Conservation (phyloP, 2,797 vertebrate genomes). For the Melopsittacus undulatus region DNA sequence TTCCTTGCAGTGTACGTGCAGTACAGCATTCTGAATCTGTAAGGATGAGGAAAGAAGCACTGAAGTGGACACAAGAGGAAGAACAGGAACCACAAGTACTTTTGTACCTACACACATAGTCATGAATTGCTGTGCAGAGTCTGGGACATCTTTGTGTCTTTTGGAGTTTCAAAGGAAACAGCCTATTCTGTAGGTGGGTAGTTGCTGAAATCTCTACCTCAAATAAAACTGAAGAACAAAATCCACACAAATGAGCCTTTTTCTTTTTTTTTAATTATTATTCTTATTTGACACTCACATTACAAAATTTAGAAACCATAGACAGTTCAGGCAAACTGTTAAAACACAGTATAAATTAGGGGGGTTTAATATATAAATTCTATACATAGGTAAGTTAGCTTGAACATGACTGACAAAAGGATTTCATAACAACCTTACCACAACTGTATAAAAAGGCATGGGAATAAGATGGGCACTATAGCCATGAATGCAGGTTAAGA, state of each 20-base stretch:
- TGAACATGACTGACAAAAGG: conserved; percentile 67
- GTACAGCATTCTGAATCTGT: neutral
- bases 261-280: conserved; percentile 12
- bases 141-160: neutral
- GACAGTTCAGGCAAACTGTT: conserved; percentile 80
- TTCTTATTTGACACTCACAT: conserved; percentile 72
- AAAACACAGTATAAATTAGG: conserved; percentile 81
- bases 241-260: neutral
- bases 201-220: neutral
- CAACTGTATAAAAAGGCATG: conserved; percentile 70
- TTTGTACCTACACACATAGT: neutral
- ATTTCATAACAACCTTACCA: conserved; percentile 67
- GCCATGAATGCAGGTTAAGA: conserved; percentile 62
- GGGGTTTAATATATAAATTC: conserved; percentile 72
- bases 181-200: neutral
- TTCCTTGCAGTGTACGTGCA: neutral
- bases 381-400: conserved; percentile 74
- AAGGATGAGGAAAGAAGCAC: neutral
- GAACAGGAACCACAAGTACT: neutral
- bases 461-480: conserved; percentile 52
- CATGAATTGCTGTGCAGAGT: neutral
- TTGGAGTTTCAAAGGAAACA: neutral
- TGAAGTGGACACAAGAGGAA: neutral
- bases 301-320: conserved; percentile 80
- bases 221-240: neutral